Evolutionary conservation across 2,888 invertebrate species (phyloP).

Genomic region (Spodoptera exigua): DNA sequence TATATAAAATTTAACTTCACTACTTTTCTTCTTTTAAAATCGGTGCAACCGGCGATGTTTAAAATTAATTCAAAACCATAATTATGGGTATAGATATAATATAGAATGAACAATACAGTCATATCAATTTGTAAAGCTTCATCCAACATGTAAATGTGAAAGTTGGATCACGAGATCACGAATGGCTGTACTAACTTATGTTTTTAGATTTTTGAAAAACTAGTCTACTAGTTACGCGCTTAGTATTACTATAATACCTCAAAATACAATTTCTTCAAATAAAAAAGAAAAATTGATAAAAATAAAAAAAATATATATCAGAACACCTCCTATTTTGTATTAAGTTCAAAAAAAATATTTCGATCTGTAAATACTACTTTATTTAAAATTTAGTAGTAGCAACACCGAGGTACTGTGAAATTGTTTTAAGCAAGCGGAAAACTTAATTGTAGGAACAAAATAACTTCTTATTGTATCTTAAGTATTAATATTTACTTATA

Average conservation of each 20-base stretch:
- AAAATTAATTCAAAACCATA: not conserved
- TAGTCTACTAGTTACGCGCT: slow-evolving; percentile 57
- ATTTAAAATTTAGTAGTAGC: slow-evolving; percentile 57
- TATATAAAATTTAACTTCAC: no score
- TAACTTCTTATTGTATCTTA: slow-evolving; percentile 61
- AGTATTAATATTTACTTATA: slow-evolving; percentile 64
- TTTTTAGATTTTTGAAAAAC: slow-evolving; percentile 47
- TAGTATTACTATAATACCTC: slow-evolving; percentile 64
- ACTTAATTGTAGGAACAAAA: slow-evolving; percentile 62
- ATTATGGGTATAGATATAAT: slow-evolving; percentile 21
- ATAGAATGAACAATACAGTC: slow-evolving; percentile 18
- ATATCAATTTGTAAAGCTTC: slow-evolving; percentile 5
- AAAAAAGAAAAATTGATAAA: slow-evolving; percentile 35
- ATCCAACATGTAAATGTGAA: slow-evolving; percentile 18
- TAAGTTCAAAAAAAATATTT: slow-evolving; percentile 45
- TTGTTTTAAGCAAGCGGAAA: slow-evolving; percentile 49
- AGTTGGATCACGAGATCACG: slow-evolving; percentile 21
- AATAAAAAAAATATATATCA: slow-evolving; percentile 27
- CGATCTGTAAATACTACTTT: slow-evolving; percentile 63
- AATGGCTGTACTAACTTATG: slow-evolving; percentile 49
- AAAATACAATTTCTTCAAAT: slow-evolving; percentile 41
- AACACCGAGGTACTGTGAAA: slow-evolving; percentile 56
- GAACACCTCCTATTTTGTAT: slow-evolving; percentile 34
- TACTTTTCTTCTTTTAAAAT: no score
- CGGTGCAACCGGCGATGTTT: no score